Evolutionary conservation across 1,140 invertebrate species (phyloP).

Genomic region (Lucilia sericata): DNA sequence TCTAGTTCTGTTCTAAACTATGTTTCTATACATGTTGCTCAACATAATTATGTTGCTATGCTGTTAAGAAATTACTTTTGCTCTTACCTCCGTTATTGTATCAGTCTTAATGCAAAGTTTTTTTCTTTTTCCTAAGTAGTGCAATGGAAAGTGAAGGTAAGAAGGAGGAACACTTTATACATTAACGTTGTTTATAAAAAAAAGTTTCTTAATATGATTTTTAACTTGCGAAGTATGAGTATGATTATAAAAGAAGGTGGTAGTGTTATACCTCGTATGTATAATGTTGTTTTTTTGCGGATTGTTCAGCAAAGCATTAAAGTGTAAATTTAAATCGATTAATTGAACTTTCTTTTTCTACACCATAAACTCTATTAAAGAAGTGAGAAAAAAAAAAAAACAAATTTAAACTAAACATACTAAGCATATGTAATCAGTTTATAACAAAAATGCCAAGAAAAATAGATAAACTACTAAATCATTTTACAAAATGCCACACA

Average conservation of each 20-base stretch:
- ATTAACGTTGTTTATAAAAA: neutral
- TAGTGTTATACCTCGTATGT: neutral
- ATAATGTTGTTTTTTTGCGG: neutral
- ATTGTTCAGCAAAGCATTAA: constrained; percentile 38
- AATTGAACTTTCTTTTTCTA: constrained; percentile 44
- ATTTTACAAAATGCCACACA: too few species aligned
- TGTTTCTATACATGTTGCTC: too few species aligned
- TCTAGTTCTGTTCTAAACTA: too few species aligned
- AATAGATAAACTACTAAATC: too few species aligned
- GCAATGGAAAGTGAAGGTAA: too few species aligned
- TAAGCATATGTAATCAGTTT: constrained; percentile 9
- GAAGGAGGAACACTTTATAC: constrained; percentile 5
- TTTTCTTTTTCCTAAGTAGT: too few species aligned
- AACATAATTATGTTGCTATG: too few species aligned
- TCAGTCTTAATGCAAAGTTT: too few species aligned
- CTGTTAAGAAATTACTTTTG: too few species aligned
- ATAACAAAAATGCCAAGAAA: neutral
- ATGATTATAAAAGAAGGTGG: neutral
- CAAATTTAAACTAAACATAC: neutral
- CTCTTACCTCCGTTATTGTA: too few species aligned
- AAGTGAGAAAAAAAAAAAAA: too few species aligned
- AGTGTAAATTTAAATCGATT: constrained; percentile 47
- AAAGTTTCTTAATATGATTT: too few species aligned
- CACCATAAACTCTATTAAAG: neutral
- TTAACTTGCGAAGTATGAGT: neutral